These are phyloP conservation scores for Scolopax bukidnonensis DNA, from an alignment of 2,797 vertebrate genomes.

Conservation along the genomic window DNA sequence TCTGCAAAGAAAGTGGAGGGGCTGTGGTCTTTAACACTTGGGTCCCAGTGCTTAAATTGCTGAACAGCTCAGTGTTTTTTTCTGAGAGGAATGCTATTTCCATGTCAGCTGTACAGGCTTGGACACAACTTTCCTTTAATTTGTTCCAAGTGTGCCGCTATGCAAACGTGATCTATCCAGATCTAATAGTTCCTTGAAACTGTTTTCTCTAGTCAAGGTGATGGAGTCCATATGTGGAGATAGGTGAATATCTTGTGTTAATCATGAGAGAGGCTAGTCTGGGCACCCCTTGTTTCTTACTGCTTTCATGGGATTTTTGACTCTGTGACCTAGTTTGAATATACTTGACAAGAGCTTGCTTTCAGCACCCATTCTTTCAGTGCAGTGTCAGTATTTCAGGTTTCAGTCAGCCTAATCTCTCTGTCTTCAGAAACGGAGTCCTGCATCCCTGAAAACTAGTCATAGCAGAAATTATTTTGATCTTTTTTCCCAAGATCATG, in stretches of 20 bases:
- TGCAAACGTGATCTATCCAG: rapidly evolving
- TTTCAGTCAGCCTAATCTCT: background rate
- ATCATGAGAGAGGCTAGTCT: background rate
- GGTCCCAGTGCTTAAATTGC: background rate
- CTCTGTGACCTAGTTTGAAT: background rate
- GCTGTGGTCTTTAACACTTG: background rate
- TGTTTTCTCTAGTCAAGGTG: background rate
- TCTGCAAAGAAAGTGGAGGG: background rate
- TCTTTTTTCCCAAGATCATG: background rate
- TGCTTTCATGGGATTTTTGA: background rate
- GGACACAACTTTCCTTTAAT: background rate
- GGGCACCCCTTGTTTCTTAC: background rate
- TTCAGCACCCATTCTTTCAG: background rate
- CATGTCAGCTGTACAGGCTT: background rate
- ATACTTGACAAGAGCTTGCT: background rate
- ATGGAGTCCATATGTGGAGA: background rate
- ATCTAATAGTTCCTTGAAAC: background rate
- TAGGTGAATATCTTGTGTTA: background rate
- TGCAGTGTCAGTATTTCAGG: background rate
- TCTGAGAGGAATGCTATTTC: background rate
- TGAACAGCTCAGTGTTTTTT: background rate
- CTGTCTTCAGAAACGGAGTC: background rate
- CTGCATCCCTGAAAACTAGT: background rate
- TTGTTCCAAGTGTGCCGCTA: background rate
- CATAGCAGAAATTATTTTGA: background rate